Evolutionary conservation across 2,797 vertebrate genomes (phyloP).

Genomic region (Gymnopithys bicolor): DNA sequence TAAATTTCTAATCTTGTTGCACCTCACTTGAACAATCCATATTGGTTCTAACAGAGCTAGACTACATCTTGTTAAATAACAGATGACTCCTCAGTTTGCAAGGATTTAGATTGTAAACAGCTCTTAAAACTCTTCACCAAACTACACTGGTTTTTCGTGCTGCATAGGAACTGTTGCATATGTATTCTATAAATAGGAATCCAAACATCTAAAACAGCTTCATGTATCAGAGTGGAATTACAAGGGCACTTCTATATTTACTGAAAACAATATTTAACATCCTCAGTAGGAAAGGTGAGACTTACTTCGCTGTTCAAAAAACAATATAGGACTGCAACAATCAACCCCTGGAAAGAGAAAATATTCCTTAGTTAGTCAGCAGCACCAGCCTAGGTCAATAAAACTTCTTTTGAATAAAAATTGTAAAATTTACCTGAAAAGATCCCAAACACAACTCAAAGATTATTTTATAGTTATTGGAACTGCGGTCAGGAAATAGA

Average conservation of each 20-base stretch:
- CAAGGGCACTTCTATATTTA: not conserved
- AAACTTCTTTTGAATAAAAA: not conserved
- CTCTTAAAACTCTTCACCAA: not conserved
- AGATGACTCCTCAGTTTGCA: not conserved
- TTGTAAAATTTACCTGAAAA: slow-evolving; percentile 84
- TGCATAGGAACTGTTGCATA: not conserved
- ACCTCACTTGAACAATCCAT: not conserved
- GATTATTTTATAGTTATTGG: slow-evolving; percentile 84
- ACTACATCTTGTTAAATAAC: fast-evolving
- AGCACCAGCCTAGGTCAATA: not conserved
- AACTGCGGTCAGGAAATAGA: slow-evolving; percentile 79
- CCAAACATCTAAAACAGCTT: not conserved
- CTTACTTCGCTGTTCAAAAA: slow-evolving; percentile 95
- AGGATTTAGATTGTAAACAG: not conserved
- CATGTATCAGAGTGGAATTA: not conserved
- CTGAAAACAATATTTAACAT: not conserved
- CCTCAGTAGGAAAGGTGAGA: slow-evolving; percentile 30
- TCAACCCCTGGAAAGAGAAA: slow-evolving; percentile 85
- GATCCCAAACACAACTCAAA: slow-evolving; percentile 91
- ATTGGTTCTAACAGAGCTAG: not conserved
- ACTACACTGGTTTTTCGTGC: not conserved
- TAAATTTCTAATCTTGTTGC: not conserved
- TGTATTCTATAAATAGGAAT: not conserved
- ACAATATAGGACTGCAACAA: slow-evolving; percentile 91
- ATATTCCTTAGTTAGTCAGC: not conserved